phyloP scores from a whole-genome alignment of 2,888 invertebrate species.

The Aphodius granarius region DNA sequence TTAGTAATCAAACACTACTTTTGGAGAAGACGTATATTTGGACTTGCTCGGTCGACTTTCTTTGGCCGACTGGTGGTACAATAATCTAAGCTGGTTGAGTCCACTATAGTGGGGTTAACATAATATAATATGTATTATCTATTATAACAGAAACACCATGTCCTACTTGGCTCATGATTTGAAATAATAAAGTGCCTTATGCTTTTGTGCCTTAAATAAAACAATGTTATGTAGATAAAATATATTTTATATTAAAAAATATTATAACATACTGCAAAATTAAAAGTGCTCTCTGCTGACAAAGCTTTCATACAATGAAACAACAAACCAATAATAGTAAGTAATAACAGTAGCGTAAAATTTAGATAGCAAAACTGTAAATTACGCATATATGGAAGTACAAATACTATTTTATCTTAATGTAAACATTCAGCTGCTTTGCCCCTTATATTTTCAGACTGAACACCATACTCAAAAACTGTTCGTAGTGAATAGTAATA shows the following conservation, averaged over 20 bases:
- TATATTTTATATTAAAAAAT: not conserved
- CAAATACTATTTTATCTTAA: not conserved
- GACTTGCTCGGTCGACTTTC: too few relatives aligned
- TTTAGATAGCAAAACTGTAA: not conserved
- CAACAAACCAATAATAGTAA: not conserved
- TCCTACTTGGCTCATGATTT: too few relatives aligned
- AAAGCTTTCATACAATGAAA: not conserved
- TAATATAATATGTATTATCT: too few relatives aligned
- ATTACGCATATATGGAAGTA: not conserved
- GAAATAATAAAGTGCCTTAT: too few relatives aligned
- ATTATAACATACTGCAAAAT: not conserved
- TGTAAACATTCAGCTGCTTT: not conserved
- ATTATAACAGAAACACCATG: too few relatives aligned
- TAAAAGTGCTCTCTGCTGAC: not conserved
- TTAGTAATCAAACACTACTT: too few relatives aligned
- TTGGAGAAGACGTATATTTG: too few relatives aligned
- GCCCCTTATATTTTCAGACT: slow-evolving; percentile 67
- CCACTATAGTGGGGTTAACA: too few relatives aligned
- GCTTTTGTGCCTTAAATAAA: too few relatives aligned
- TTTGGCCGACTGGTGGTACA: too few relatives aligned
- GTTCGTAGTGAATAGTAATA: slow-evolving; percentile 93
- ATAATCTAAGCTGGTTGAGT: too few relatives aligned
- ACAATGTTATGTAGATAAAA: not conserved
- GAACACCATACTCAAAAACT: slow-evolving; percentile 91
- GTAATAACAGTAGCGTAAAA: not conserved